Evolutionary conservation across 2,113 vertebrate genomes (phyloP).

Genomic region (Pterophyllum scalare): DNA sequence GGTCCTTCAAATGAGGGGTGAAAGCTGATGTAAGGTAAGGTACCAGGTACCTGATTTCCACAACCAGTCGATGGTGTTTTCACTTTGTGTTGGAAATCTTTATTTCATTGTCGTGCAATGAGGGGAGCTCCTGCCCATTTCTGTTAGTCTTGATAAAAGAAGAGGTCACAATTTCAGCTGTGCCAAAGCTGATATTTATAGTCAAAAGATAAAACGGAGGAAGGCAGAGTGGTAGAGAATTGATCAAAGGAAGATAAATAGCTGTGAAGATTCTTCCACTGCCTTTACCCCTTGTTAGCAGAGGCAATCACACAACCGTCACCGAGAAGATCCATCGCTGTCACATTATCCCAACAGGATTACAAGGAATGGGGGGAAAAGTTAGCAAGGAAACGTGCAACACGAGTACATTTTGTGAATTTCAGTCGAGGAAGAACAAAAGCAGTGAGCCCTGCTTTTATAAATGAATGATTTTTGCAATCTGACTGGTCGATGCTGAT

Average conservation of each 20-base stretch:
- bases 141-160: slow-evolving; percentile 30
- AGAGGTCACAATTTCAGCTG: slow-evolving; percentile 13
- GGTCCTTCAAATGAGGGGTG: slow-evolving; percentile 3
- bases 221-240: slow-evolving; percentile 25
- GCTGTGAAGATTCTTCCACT: slow-evolving; percentile 48
- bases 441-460: slow-evolving; percentile 60
- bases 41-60: background rate
- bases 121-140: slow-evolving; percentile 2
- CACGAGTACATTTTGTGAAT: slow-evolving; percentile 62
- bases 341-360: slow-evolving; percentile 63
- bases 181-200: slow-evolving; percentile 21
- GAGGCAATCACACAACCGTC: slow-evolving; percentile 68
- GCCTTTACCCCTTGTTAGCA: slow-evolving; percentile 67
- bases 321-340: slow-evolving; percentile 60
- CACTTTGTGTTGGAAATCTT: background rate
- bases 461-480: slow-evolving; percentile 75
- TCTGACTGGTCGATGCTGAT: slow-evolving; percentile 71
- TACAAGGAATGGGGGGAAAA: slow-evolving; percentile 18
- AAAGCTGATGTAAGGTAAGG: background rate
- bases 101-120: slow-evolving; percentile 4
- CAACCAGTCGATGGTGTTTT: background rate
- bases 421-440: slow-evolving; percentile 50
- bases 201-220: slow-evolving; percentile 23
- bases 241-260: slow-evolving; percentile 73
- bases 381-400: slow-evolving; percentile 29